Base-by-base conservation (phyloP, 2,113 vertebrate genomes). In the Macheiramphus alcinus region DNA sequence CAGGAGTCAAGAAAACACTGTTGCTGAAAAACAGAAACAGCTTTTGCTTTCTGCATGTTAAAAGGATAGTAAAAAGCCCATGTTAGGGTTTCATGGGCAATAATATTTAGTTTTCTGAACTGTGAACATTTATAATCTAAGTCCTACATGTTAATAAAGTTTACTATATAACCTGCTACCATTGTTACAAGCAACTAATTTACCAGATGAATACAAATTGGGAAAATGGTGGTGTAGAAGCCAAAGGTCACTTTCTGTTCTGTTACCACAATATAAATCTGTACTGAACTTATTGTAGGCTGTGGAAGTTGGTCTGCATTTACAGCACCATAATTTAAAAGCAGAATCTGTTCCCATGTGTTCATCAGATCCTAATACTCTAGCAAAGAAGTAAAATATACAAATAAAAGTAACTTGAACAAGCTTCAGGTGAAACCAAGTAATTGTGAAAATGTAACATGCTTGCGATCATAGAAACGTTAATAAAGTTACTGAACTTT, bases 401-500 rank as follows among this genome's bases (percentile, higher is more conserved):
- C n/a, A 68, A 84, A 71, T 53, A 61, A 81, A 94, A 86, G 23
- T 48, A 25, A 75, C 20, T 59, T 53, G 23, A 71, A 32, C 36
- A 53, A 93, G n/a, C 13, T 90, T 65, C 31, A 61, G 43, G 34
- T 92, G 48, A 85, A 94, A 68, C 13, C 27, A 73, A n/a, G 58
- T 76, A 36, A n/a, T 48, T 45, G 29, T 4, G 7, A 81, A 90
- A 75, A 75, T 68, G 18, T 53, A 53, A 79, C 90, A 67, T 59
- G 8, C 17, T 86, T 86, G 15, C 0, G 0, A 52, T 73, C 15
- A 8, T 65, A 48, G 45, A 65, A 80, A 40, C 0, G 2, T 86
- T 22, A 84, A 55, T 81, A 40, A 78, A 79, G 55, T 59, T 40
- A 61, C 10, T 34, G 43, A 91, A 59, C 9, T 70, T 70, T 17